These are phyloP conservation scores for Epistrophe grossulariae DNA, from an alignment of 2,888 invertebrate species.

Conservation along the genomic window DNA sequence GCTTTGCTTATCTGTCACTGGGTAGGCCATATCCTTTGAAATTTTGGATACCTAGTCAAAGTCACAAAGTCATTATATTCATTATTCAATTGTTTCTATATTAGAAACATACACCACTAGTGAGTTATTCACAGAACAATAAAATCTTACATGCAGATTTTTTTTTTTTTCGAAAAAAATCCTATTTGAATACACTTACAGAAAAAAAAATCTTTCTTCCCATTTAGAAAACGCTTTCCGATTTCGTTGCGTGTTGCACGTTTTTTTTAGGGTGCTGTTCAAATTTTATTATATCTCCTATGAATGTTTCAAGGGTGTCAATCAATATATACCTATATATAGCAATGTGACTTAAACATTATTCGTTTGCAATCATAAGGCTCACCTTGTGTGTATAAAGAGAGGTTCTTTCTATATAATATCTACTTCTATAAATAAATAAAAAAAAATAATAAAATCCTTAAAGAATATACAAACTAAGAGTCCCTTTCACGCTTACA, in stretches of 20 bases:
- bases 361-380: slow-evolving; percentile 70
- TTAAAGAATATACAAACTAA: slow-evolving; percentile 40
- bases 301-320: slow-evolving; percentile 44
- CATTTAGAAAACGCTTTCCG: slow-evolving; percentile 20
- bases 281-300: slow-evolving; percentile 70
- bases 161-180: slow-evolving; percentile 1
- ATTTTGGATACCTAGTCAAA: too few relatives aligned
- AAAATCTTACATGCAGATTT: slow-evolving; percentile 46
- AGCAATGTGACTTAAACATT: slow-evolving; percentile 54
- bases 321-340: slow-evolving; percentile 37
- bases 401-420: slow-evolving; percentile 34
- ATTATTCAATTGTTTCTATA: slow-evolving; percentile 18
- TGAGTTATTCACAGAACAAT: slow-evolving; percentile 13
- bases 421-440: slow-evolving; percentile 43
- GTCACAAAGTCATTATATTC: too few relatives aligned
- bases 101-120: background rate
- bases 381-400: slow-evolving; percentile 53
- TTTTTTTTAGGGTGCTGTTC: slow-evolving; percentile 29
- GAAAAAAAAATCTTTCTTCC: slow-evolving; percentile 5
- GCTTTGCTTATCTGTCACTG: too few relatives aligned
- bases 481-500: slow-evolving; percentile 63
- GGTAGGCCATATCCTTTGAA: too few relatives aligned
- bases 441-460: slow-evolving; percentile 32
- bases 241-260: slow-evolving; percentile 50
- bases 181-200: slow-evolving; percentile 38